phyloP scores from a whole-genome alignment of 2,113 vertebrate species.

The Promerops cafer region DNA sequence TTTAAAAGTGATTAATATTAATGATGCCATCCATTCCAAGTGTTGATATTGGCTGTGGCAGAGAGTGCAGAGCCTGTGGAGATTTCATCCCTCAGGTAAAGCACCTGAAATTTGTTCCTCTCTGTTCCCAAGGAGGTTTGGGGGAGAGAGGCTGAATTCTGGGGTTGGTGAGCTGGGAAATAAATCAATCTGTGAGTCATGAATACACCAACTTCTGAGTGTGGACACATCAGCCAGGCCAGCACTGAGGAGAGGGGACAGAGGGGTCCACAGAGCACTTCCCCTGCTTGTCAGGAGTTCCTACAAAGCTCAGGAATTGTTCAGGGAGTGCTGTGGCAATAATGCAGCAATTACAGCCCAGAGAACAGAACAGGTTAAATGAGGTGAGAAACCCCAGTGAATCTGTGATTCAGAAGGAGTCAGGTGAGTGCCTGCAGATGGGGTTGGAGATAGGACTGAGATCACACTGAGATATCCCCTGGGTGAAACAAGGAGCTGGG shows the following conservation, averaged over 20 bases:
- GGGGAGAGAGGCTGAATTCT: neutral
- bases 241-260: fast-evolving
- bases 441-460: neutral
- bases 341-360: neutral
- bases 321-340: neutral
- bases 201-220: neutral
- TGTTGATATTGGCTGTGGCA: neutral
- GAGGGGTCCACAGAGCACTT: fast-evolving
- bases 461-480: neutral
- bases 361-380: neutral
- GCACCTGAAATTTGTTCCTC: neutral
- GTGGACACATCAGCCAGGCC: fast-evolving
- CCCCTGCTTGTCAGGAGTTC: neutral
- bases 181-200: neutral
- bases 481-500: neutral
- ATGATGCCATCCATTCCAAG: neutral
- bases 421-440: neutral
- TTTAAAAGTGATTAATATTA: neutral
- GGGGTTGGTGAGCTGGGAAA: neutral
- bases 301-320: fast-evolving
- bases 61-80: neutral
- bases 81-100: fast-evolving
- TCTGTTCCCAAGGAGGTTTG: neutral
- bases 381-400: neutral
- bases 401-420: neutral